A percentile compares a stretch with the other conserved stretches of the same genome.
phyloP scores from a whole-genome alignment of 1,140 invertebrate genomes.

The Sipha flava region DNA sequence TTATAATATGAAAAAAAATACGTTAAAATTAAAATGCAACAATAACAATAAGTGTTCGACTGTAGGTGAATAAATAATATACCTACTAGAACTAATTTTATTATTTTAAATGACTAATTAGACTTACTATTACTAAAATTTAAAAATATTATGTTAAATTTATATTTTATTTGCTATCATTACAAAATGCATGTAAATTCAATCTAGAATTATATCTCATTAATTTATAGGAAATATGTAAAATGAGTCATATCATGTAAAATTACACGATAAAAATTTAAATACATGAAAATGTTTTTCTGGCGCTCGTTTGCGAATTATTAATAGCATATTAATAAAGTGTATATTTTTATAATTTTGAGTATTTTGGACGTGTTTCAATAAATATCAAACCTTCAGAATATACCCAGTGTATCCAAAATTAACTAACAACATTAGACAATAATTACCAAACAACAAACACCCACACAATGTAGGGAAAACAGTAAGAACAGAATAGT shows the following conservation, averaged over 20 bases:
- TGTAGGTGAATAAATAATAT: too few relatives aligned
- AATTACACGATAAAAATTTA: not conserved
- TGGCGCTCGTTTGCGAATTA: conserved; percentile 17
- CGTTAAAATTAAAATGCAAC: too few relatives aligned
- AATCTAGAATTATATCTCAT: too few relatives aligned
- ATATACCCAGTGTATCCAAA: not conserved
- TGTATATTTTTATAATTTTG: not conserved
- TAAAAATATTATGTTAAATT: too few relatives aligned
- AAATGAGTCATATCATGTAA: not conserved
- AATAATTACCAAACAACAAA: not conserved
- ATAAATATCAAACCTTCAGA: conserved; percentile 9
- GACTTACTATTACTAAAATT: too few relatives aligned
- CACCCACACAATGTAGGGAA: not conserved
- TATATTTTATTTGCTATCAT: too few relatives aligned
- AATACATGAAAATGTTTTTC: not conserved
- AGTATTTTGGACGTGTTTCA: not conserved
- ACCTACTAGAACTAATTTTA: too few relatives aligned
- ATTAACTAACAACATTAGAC: not conserved
- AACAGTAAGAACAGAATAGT: not conserved
- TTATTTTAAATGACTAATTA: too few relatives aligned
- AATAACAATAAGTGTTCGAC: too few relatives aligned
- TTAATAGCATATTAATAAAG: conserved; percentile 3
- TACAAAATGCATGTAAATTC: too few relatives aligned
- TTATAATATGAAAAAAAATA: not conserved
- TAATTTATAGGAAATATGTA: too few relatives aligned